These are phyloP conservation scores for Siniperca chuatsi DNA, from an alignment of 2,113 vertebrate species.

Conservation along the genomic window DNA sequence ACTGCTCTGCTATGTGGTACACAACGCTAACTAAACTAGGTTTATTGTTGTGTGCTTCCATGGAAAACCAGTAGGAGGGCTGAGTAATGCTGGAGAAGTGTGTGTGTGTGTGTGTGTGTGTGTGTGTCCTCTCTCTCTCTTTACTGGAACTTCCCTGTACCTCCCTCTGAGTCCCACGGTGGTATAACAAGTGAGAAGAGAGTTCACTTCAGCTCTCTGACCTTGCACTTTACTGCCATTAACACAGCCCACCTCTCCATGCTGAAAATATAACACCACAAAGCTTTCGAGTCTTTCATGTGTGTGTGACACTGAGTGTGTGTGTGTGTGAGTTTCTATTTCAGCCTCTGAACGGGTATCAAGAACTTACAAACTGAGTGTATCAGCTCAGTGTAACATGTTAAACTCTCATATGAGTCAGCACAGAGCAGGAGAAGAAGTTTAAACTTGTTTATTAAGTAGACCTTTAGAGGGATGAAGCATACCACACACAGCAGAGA, in stretches of 20 bases:
- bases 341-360: slow-evolving; percentile 40
- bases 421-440: neutral
- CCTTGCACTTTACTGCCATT: slow-evolving; percentile 74
- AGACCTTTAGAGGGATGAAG: neutral
- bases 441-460: neutral
- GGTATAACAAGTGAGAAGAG: slow-evolving; percentile 60
- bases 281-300: slow-evolving; percentile 65
- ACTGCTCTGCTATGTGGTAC: slow-evolving; percentile 22
- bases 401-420: neutral
- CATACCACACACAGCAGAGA: neutral
- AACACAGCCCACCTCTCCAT: slow-evolving; percentile 53
- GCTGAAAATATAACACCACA: slow-evolving; percentile 70
- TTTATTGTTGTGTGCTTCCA: slow-evolving; percentile 62
- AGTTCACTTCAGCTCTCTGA: slow-evolving; percentile 63
- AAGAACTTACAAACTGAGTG: slow-evolving; percentile 27
- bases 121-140: slow-evolving; percentile 27
- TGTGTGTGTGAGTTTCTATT: slow-evolving; percentile 49
- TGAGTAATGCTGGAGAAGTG: slow-evolving; percentile 57
- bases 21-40: slow-evolving; percentile 42
- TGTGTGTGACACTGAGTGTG: slow-evolving; percentile 5
- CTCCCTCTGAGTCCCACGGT: slow-evolving; percentile 53
- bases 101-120: slow-evolving; percentile 43
- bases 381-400: slow-evolving; percentile 9
- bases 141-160: slow-evolving; percentile 60
- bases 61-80: slow-evolving; percentile 70